phyloP scores from a whole-genome alignment of 2,888 invertebrate genomes.

The Tipula vernalis region DNA sequence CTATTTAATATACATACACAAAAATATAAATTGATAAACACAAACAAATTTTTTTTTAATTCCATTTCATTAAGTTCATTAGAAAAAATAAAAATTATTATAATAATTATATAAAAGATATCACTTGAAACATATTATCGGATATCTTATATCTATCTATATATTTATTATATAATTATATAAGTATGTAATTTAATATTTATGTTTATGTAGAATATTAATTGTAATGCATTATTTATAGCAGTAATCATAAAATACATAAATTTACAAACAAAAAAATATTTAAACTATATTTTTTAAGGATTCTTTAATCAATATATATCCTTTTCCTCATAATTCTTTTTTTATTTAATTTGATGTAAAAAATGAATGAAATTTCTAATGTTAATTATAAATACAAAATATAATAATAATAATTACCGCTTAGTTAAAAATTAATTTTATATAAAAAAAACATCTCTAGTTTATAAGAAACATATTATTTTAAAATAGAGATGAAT shows the following conservation, averaged over 20 bases:
- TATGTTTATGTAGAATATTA: too few species aligned
- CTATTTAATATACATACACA: too few species aligned
- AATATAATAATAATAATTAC: neutral
- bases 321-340: neutral
- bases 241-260: neutral
- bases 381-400: neutral
- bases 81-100: too few species aligned
- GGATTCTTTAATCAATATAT: neutral
- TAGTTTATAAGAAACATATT: neutral
- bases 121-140: neutral
- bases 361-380: neutral
- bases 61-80: too few species aligned
- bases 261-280: neutral
- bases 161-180: neutral
- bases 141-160: neutral
- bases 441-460: neutral
- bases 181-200: too few species aligned
- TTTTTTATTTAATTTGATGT: neutral
- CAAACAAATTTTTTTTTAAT: too few species aligned
- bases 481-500: neutral
- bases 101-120: neutral
- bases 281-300: neutral
- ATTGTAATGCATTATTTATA: neutral
- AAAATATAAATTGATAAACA: too few species aligned
- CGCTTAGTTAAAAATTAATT: neutral